Base-by-base conservation (phyloP, 1,140 invertebrate species). In the Caenorhabditis elegans region DNA sequence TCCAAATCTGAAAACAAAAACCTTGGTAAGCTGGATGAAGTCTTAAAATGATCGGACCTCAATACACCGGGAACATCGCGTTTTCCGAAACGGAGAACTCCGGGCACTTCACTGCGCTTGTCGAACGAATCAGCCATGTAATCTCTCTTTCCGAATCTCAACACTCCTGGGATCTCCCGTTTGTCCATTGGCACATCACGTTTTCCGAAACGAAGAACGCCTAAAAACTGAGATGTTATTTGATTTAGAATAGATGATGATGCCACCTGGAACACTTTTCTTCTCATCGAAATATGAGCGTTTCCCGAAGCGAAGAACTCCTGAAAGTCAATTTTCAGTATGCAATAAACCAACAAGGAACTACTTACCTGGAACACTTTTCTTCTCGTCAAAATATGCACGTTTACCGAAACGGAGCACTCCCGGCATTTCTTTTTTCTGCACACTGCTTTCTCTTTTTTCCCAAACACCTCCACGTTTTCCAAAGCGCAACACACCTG, bases 361-460 rank as follows among this genome's bases (percentile, higher is more conserved):
- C 17, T 39, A 4, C 19, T 76, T 55, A 84, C 83, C 83, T 36
- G 83, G 83, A 53, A 84, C 83, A 28, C 75, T 78, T 39, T 84
- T 84, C 79, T 84, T 84, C 77, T 84, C 83, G 53, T 76, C 39
- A 13, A 83, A 65, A n/a, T 43, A 39, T n/a, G 48, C 47, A 51
- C 84, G 83, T 75, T 85, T 85, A 15, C 84, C 84, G 70, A 85
- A 85, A 17, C 84, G 65, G 10, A 85, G 82, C 19, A 85, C 84
- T 70, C 84, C 84, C n/a, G 84, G 84, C 84, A 85, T 85, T 19
- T 84, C 84, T 53, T 85, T 85, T 49, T 85, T 85, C 48, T 85
- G 84, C 3, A 81, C 53, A 26, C 36, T 47, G 47, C 60, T 36
- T 5, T 76, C 80, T 13, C 39, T 26, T 75, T 43, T 55, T 31